phyloP scores from a whole-genome alignment of 2,113 vertebrate genomes.

The Pleuronectes platessa region DNA sequence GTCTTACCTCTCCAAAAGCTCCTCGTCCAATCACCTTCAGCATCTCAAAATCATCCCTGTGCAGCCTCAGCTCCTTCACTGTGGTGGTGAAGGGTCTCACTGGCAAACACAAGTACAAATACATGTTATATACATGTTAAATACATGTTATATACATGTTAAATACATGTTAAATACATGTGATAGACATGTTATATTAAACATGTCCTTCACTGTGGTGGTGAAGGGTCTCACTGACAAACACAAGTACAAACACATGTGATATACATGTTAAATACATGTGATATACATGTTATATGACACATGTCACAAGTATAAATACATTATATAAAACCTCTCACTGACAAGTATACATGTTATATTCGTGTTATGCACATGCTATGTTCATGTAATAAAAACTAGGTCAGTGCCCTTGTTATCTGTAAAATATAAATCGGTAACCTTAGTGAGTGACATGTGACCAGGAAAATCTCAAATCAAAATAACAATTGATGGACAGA shows the following conservation, averaged over 20 bases:
- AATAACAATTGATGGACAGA: too few relatives aligned
- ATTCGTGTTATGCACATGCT: neutral
- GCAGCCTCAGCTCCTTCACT: constrained; percentile 79
- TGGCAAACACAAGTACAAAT: constrained; percentile 6
- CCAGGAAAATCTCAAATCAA: too few relatives aligned
- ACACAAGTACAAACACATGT: neutral
- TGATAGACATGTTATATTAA: too few relatives aligned
- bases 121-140: neutral
- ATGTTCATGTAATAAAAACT: neutral
- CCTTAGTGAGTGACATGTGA: too few relatives aligned
- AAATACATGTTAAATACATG: neutral
- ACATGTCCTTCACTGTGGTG: too few relatives aligned
- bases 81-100: constrained; percentile 74
- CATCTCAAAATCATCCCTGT: constrained; percentile 85
- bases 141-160: too few relatives aligned
- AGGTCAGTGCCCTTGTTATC: too few relatives aligned
- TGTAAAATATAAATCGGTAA: too few relatives aligned
- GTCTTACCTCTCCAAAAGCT: constrained; percentile 83
- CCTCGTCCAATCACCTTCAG: constrained; percentile 86
- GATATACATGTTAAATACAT: neutral
- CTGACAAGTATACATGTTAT: too few relatives aligned
- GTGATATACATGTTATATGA: too few relatives aligned
- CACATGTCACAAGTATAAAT: too few relatives aligned
- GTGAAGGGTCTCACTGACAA: constrained; percentile 14
- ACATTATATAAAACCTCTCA: too few relatives aligned